Conservation (phyloP, 30 jellyfish, hydroid and myxozoan genomes). For the Catostylus mosaicus region DNA sequence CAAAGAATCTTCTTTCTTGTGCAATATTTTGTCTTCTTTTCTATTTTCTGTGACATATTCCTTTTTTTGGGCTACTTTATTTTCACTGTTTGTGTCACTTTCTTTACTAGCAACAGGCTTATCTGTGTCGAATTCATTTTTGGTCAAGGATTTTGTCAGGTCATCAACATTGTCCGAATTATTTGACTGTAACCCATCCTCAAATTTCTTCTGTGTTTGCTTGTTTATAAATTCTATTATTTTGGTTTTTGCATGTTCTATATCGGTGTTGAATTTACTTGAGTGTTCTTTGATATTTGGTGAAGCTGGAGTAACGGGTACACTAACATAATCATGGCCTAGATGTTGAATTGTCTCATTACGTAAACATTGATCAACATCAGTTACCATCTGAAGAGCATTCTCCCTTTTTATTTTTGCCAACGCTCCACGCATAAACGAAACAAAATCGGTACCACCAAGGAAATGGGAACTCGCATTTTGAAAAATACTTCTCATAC, state of each 20-base stretch:
- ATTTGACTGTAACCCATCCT: too few relatives aligned
- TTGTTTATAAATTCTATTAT: constrained; percentile 11
- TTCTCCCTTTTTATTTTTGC: constrained; percentile 11
- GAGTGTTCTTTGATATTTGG: neutral
- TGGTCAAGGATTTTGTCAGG: too few relatives aligned
- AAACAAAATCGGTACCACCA: neutral
- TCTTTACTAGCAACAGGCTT: too few relatives aligned
- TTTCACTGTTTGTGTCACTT: too few relatives aligned
- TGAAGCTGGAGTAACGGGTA: neutral
- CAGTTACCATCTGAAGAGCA: neutral
- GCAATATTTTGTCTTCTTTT: too few relatives aligned
- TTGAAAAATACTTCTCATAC: constrained; percentile 16
- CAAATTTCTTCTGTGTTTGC: neutral
- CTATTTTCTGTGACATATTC: too few relatives aligned
- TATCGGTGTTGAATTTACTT: neutral
- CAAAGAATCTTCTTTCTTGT: neutral
- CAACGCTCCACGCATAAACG: constrained; percentile 5
- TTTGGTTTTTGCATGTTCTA: constrained; percentile 16
- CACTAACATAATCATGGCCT: neutral
- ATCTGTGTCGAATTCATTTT: too few relatives aligned
- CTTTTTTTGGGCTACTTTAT: too few relatives aligned
- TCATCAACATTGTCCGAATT: too few relatives aligned
- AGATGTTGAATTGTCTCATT: neutral
- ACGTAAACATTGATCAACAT: constrained; percentile 26
- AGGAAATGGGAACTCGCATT: constrained; percentile 33